Base-by-base conservation (phyloP, 2,113 vertebrate species). In the Rhea pennata region DNA sequence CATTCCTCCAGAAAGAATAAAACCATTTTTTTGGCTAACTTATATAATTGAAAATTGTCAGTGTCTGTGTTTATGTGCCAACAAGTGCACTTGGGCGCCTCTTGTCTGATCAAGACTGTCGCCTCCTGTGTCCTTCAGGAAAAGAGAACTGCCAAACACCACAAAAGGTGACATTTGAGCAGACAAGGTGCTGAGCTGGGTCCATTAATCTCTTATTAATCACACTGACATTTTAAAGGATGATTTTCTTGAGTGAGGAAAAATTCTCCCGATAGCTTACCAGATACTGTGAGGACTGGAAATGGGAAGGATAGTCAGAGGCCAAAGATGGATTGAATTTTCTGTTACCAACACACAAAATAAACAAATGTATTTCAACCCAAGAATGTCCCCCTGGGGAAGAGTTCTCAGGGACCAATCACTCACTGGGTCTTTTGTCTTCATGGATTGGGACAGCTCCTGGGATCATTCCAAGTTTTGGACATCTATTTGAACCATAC, bases 81-180 rank as follows among this genome's bases (percentile, higher is more conserved):
- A 15, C 44, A 88, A 93, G 31, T 40, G 31, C 73, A 40, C 50
- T 79, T 92, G 65, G 65, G 58, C 0, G 4, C 51, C 79, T 96
- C 66, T 95, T 97, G 89, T 97, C 96, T 95, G 90, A 95, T 95
- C 81, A 95, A 92, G 78, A 90, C 81, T 88, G 88, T 93, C 0
- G 0, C 66, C 62, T 95, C 71, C 73, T 75, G 20, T 79, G 70
- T 92, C 53, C 91, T 96, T 76, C 42, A 87, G 81, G 82, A 90
- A 95, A 93, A 93, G 24, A 88, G 36, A 88, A 67, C 44, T 0
- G 0, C 58, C 66, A 58, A 74, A 73, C 56, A 70, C 71, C 78
- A 83, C 76, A 82, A 90, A 90, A 94, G 84, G 92, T 81, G 73
- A 90, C 76, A 91, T 95, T 88, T 92, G 88, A 97, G 69, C 69